Base-by-base conservation (phyloP, 2,113 vertebrate species). In the Indicator maculatus region DNA sequence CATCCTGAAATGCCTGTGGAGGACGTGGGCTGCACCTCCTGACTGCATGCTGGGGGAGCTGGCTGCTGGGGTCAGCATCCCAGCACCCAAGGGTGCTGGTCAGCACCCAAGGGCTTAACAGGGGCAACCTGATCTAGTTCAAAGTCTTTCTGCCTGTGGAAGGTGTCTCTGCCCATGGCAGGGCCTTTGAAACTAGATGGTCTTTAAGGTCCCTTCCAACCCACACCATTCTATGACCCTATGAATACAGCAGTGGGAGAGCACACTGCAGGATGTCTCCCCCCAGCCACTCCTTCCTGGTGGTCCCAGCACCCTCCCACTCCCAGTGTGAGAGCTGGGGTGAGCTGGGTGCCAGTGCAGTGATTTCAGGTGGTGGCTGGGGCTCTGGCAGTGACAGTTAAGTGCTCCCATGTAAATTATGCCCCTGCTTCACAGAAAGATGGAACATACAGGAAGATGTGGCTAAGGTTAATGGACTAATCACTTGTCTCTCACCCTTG, bases 401-500 rank as follows among this genome's bases (percentile, higher is more conserved):
- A 96, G 96, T 93, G 91, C 90, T 81, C 75, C 93, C 83, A 80
- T 93, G 82, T 95, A 96, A 96, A 93, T 90, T 86, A 96, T 85
- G 79, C 67, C 85, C 89, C 92, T 93, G 79, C 92, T 94, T 89
- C 76, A 77, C 55, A 41, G 67, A 83, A 86, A 83, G 86, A 84
- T 77, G 95, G 88, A 97, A 89, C 60, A 47, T 38, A 64, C 65
- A 72, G 91, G 83, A 81, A 89, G 86, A 77, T 81, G 77, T 82
- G 87, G 75, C 88, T 96, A 91, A 93, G 95, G 94, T 96, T 96
- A 95, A 95, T 93, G 94, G 93, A 90, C 88, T 93, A 93, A 81
- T 97, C 91, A 96, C 94, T 89, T 87, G 70, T 94, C 93, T 95
- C 66, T 97, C 96, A 96, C 93, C 93, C 85, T 70, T 89, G 86